A percentile compares a stretch with the other conserved stretches of the same genome.
phyloP scores from a whole-genome alignment of 2,113 vertebrate species.

The Nettapus auritus region DNA sequence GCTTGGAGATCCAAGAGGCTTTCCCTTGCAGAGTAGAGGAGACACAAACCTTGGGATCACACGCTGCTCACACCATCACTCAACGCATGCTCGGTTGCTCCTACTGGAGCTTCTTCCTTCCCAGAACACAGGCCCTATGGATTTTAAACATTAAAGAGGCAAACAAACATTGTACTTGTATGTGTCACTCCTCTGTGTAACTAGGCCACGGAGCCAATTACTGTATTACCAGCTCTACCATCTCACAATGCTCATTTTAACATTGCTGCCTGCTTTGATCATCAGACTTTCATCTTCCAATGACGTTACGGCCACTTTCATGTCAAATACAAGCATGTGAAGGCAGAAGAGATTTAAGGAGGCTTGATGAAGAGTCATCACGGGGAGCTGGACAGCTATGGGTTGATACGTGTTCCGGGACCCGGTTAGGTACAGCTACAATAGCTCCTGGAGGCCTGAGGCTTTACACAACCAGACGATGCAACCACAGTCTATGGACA shows the following conservation, averaged over 20 bases:
- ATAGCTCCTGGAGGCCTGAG: fast-evolving
- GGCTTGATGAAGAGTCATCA: not conserved
- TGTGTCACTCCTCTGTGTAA: constrained; percentile 39
- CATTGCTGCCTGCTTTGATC: constrained; percentile 65
- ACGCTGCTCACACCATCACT: fast-evolving
- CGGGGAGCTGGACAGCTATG: not conserved
- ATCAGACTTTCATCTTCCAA: constrained; percentile 54
- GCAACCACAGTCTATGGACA: fast-evolving
- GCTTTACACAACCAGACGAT: fast-evolving
- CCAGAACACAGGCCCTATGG: not conserved
- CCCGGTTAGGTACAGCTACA: not conserved
- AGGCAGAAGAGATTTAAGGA: constrained; percentile 40
- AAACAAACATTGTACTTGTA: constrained; percentile 1
- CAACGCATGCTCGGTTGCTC: fast-evolving
- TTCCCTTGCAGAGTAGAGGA: not conserved
- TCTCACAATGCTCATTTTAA: constrained; percentile 54
- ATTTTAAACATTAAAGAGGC: constrained; percentile 22
- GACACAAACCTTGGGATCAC: not conserved
- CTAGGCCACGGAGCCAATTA: constrained; percentile 63
- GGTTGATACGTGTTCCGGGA: not conserved
- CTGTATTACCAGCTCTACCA: constrained; percentile 50
- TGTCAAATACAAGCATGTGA: constrained; percentile 31
- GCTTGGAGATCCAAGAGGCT: not conserved
- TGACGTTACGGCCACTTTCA: constrained; percentile 56
- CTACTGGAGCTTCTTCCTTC: not conserved